Conservation (phyloP, 2,113 vertebrate genomes). For the Paradoxurus hermaphroditus region DNA sequence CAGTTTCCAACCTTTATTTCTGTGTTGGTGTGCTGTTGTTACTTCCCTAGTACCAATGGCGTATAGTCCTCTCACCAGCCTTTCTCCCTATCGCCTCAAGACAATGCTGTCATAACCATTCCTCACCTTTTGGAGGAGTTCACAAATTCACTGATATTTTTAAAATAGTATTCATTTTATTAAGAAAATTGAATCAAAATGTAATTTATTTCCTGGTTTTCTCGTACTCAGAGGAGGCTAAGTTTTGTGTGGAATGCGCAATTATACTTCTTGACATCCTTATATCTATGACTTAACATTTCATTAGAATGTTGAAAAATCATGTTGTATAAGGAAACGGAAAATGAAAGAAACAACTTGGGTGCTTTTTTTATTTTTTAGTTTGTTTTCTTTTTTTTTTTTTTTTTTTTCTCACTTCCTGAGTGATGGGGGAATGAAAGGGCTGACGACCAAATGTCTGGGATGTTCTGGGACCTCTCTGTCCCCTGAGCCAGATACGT, state of each 20-base stretch:
- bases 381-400: constrained; percentile 52
- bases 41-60: background rate
- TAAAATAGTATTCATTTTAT: constrained; percentile 18
- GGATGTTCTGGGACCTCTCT: constrained; percentile 1
- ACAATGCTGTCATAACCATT: background rate
- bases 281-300: constrained; percentile 51
- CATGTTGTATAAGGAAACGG: constrained; percentile 19
- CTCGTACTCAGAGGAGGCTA: constrained; percentile 46
- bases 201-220: constrained; percentile 57
- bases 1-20: constrained; percentile 38
- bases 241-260: background rate
- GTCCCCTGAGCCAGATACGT: background rate
- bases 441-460: constrained; percentile 33
- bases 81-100: constrained; percentile 24
- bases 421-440: constrained; percentile 9
- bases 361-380: background rate
- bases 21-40: background rate
- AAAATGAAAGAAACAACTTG: constrained; percentile 43
- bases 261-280: background rate
- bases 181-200: constrained; percentile 57
- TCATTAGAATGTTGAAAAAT: constrained; percentile 54
- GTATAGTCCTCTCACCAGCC: background rate
- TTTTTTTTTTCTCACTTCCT: constrained; percentile 52
- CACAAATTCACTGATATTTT: background rate
- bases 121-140: constrained; percentile 48